Base-by-base conservation (phyloP, 2,113 vertebrate genomes). In the Phycodurus eques region DNA sequence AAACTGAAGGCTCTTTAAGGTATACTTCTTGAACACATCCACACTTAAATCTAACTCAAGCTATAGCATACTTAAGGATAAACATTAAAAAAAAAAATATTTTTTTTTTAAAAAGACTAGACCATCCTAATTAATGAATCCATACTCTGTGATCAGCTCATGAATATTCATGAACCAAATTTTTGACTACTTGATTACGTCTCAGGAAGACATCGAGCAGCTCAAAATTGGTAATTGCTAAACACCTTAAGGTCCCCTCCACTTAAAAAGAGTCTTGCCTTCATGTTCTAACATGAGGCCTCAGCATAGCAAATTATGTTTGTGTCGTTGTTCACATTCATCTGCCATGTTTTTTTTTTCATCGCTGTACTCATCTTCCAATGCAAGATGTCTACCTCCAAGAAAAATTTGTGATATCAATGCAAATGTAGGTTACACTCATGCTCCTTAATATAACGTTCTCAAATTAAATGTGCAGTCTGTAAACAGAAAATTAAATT, bases 181-280 rank as follows among this genome's bases (percentile, higher is more conserved):
- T 70, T 57, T 53, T 57, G 39, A 43, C 53, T 53, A 43, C 53
- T 70, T 57, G 53, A 70, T 70, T 56, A 70, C 39, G 22, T 27
- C 53, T 42, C n/a, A 70, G 10, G 11, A 54, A 70, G 68, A 70
- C 53, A 43, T 39, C 15, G 68, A 70, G 51, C 11, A 22, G n/a
- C 53, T 20, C 10, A 57, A 70, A 70, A 67, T 33, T 67, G 47
- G 13, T 51, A 51, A 70, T 70, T 70, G 8, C 67, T 68, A 68
- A 68, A 54, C 31, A 64, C 39, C 8, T 64, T 64, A 43, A 43
- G 39, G 17, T 64, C 62, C 61, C 17, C 61, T 63, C 61, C 62
- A 43, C 62, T 44, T 64, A 43, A 35, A 39, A 14, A 13, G 31
- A 7, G 33, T 3, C 33, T 17, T 20, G 15, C 14, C 60, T 62